Evolutionary conservation across 2,797 vertebrate genomes (phyloP).

Genomic region (Chrysocyon brachyurus): DNA sequence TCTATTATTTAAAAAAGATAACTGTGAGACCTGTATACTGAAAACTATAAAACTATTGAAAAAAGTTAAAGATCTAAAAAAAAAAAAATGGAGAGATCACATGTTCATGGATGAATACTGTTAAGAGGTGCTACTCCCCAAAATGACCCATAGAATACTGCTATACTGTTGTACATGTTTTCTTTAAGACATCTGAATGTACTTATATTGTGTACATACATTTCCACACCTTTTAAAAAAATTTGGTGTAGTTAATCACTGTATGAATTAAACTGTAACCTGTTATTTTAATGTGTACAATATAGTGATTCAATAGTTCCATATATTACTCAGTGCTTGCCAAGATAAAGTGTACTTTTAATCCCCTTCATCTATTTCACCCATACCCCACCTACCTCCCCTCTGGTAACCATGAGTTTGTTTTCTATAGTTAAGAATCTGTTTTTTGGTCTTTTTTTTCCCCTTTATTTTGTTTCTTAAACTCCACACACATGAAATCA

Average conservation of each 20-base stretch:
- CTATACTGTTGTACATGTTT: neutral
- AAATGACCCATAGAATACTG: neutral
- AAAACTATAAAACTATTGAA: conserved; percentile 20
- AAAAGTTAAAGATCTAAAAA: neutral
- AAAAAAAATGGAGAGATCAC: neutral
- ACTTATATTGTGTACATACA: neutral
- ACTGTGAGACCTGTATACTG: neutral
- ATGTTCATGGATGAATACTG: neutral
- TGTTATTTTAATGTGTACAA: neutral
- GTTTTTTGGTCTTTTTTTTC: neutral
- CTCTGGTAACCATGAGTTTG: neutral
- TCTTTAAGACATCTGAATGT: neutral
- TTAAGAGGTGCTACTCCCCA: neutral
- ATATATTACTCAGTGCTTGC: neutral
- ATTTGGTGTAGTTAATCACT: neutral
- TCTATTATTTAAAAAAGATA: conserved; percentile 38
- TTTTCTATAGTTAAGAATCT: neutral
- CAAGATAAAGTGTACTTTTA: neutral
- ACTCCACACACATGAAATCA: neutral
- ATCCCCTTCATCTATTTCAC: neutral
- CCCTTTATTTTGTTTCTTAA: neutral
- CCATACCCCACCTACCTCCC: neutral
- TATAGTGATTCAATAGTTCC: neutral
- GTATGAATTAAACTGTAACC: too few relatives aligned
- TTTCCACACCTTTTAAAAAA: neutral